phyloP scores from a whole-genome alignment of 2,888 invertebrate genomes.

The Neoaliturus tenellus region DNA sequence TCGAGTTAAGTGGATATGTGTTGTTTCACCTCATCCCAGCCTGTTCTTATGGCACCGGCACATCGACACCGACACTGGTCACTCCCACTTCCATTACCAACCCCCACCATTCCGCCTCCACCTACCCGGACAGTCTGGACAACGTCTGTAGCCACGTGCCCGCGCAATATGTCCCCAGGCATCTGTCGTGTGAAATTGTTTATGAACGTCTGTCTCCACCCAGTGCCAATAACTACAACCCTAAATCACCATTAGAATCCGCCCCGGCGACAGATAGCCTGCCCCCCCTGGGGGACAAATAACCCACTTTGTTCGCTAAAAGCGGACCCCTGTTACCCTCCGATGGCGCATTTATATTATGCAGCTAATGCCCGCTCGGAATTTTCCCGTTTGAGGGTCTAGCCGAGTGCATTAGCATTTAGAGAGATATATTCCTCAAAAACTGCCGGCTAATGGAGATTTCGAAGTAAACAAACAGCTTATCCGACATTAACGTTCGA shows the following conservation, averaged over 20 bases:
- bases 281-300: conserved; percentile 20
- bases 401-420: conserved; percentile 44
- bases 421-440: conserved; percentile 38
- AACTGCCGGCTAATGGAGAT: conserved; percentile 37
- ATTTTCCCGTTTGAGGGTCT: conserved; percentile 29
- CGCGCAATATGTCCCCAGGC: conserved; percentile 42
- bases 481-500: not conserved
- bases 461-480: conserved; percentile 39
- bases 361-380: conserved; percentile 34
- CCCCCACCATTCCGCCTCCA: not conserved
- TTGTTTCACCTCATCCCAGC: too few relatives aligned
- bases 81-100: not conserved
- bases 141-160: conserved; percentile 27
- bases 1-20: too few relatives aligned
- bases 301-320: conserved; percentile 46
- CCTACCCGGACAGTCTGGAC: conserved; percentile 5
- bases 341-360: conserved; percentile 43
- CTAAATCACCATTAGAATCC: conserved; percentile 44
- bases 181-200: conserved; percentile 51
- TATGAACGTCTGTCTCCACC: conserved; percentile 34
- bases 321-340: conserved; percentile 46
- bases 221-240: conserved; percentile 39
- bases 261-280: conserved; percentile 48
- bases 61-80: too few relatives aligned
- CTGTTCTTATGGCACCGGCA: too few relatives aligned